Evolutionary conservation across 2,113 vertebrate genomes (phyloP), one percentile per base, ranked within the genome.

Genomic region (Cyprinodon brontotheroides): DNA sequence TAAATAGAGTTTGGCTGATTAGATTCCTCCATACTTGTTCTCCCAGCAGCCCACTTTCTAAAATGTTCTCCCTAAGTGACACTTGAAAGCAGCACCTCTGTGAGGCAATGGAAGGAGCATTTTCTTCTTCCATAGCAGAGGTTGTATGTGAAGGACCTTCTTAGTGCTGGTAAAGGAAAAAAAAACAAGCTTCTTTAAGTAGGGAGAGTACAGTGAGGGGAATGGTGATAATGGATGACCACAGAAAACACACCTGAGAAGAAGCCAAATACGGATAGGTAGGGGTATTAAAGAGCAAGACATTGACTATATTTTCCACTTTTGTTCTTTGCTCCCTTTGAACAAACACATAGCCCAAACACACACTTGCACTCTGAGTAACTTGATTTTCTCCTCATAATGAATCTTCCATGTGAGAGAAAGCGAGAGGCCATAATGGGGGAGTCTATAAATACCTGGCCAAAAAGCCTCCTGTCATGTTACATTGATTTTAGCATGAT

Each of bases 391-490:
- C 73, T 83, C 67, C 80, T 82, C 75, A 92, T 92, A 84, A 91
- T 79, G 65, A 87, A 78, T 80, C 73, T 77, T 85, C 70, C 66
- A 57, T n/a, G 66, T 47, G 69, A 70, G 78, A 67, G 63, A 76
- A 66, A 64, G 81, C 1, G 61, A 78, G 81, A 76, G 67, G 74
- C 82, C 81, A 70, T 87, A 82, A 81, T 76, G 80, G 77, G 62
- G 72, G 11, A 78, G 80, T 87, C 90, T 93, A 93, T 87, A 92
- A 91, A 93, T 92, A 90, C 82, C 81, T 77, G 81, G 69, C 75
- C 88, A 90, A 91, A 93, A 89, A 90, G 86, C 89, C 73, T 80
- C 83, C 84, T 89, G 92, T 91, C 89, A 89, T 90, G 89, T 92
- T 85, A 77, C 83, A 91, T 89, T 89, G 92, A 91, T 91, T 87